Conservation (phyloP, 1,140 invertebrate species). For the Philotrypesis tridentata region DNA sequence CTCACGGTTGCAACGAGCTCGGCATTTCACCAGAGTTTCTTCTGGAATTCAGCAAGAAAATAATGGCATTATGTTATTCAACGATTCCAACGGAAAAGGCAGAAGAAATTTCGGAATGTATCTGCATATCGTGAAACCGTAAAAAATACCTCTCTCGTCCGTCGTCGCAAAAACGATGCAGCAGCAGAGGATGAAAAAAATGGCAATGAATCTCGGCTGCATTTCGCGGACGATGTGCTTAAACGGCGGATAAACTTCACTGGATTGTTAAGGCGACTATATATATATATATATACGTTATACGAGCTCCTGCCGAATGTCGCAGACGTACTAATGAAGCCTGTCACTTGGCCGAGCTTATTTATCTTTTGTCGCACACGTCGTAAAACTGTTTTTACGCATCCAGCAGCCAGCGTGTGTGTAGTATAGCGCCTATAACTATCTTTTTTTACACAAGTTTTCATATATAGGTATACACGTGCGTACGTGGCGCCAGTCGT, state of each 20-base stretch:
- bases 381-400: background rate
- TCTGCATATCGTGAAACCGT: background rate
- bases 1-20: background rate
- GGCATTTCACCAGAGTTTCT: background rate
- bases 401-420: too few relatives aligned
- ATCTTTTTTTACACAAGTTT: too few relatives aligned
- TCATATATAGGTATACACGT: too few relatives aligned
- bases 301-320: background rate
- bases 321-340: background rate
- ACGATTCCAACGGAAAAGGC: background rate
- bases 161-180: background rate
- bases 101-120: background rate
- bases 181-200: background rate
- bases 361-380: background rate
- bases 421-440: too few relatives aligned
- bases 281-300: background rate
- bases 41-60: background rate
- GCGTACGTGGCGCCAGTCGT: too few relatives aligned
- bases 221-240: background rate
- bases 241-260: too few relatives aligned
- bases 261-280: too few relatives aligned
- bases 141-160: background rate
- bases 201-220: background rate
- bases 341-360: background rate
- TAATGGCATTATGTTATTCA: background rate